Evolutionary conservation across 2,113 vertebrate species (phyloP), one percentile per base, ranked within the genome.

Genomic region (Origma solitaria): DNA sequence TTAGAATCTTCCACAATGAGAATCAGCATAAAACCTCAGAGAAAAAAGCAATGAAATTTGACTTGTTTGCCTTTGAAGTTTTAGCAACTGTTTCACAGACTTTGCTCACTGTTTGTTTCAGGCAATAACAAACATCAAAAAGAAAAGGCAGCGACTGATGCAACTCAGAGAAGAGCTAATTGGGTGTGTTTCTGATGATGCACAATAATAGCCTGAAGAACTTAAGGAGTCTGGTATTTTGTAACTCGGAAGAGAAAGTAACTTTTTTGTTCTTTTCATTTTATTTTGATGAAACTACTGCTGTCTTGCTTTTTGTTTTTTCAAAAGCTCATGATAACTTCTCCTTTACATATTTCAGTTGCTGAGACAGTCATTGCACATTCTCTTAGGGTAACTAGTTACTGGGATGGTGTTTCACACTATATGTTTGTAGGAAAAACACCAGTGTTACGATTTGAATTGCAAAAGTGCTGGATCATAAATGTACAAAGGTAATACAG

Each of bases 91-190:
- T 77, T 88, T 93, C 65, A 92, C 66, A 53, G 38, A 42, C 42
- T 86, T 77, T 45, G 27, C n/a, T 94, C 10, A 2, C 83, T 87
- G 3, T 82, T 79, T 91, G 11, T 92, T 97, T 73, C 96, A 99
- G 99, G 85, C 98, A 40, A 94, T 94, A 57, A 88, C 94, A 61
- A 54, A 94, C 57, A 98, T 98, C 20, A 96, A 94, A 57, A 97
- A 83, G 92, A 99, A 98, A 94, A 98, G 92, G 44, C 94, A 96
- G 89, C 97, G 22, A 87, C 96, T 99, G 80, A 40, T 99, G 69
- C 97, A 98, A 68, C 96, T 98, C 95, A 98, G 98, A 92, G 92
- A 98, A 51, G 98, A 99, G 94, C 94, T 98, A 22, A 98, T 98
- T 88, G 80, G 96, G 99, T 99, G 97, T 97, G 98, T 83, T 89